These are phyloP conservation scores for Pachypanchax playfairii DNA, from an alignment of 2,113 vertebrate genomes.

Conservation along the genomic window DNA sequence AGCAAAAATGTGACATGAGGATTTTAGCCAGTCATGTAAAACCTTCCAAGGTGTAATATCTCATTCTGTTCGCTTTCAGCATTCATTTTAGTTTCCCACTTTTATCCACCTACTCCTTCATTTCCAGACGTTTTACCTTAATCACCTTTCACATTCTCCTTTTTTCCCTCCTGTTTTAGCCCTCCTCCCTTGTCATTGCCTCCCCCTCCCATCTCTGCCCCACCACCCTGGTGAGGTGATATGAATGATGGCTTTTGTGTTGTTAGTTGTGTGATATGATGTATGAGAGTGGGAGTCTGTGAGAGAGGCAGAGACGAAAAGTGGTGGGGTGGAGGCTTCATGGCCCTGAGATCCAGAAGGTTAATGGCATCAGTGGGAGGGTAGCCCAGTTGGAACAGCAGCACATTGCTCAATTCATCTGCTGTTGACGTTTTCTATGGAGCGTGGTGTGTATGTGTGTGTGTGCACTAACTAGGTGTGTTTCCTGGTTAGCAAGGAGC, in stretches of 20 bases:
- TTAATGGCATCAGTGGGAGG: slow-evolving; percentile 77
- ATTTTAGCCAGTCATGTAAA: slow-evolving; percentile 14
- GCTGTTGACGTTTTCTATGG: slow-evolving; percentile 21
- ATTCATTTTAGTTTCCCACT: slow-evolving; percentile 18
- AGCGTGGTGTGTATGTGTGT: slow-evolving; percentile 3
- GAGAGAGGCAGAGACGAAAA: slow-evolving; percentile 25
- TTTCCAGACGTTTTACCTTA: slow-evolving; percentile 12
- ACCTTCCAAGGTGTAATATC: no score
- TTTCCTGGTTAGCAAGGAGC: slow-evolving; percentile 53
- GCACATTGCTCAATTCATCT: slow-evolving; percentile 61
- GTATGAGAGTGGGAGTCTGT: slow-evolving; percentile 62
- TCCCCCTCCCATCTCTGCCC: slow-evolving; percentile 8
- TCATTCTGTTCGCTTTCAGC: slow-evolving; percentile 25
- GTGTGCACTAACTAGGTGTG: slow-evolving; percentile 46
- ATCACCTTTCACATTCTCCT: slow-evolving; percentile 17
- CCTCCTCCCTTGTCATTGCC: slow-evolving; percentile 32
- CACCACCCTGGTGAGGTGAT: slow-evolving; percentile 13
- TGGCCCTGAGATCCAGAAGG: slow-evolving; percentile 68
- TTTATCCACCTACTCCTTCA: slow-evolving; percentile 26
- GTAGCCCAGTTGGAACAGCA: slow-evolving; percentile 58
- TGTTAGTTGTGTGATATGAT: slow-evolving; percentile 73
- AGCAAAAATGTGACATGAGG: slow-evolving; percentile 3
- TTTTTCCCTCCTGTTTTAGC: slow-evolving; percentile 21
- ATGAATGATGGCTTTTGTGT: slow-evolving; percentile 63
- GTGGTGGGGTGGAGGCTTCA: slow-evolving; percentile 53